phyloP scores from a whole-genome alignment of 2,888 invertebrate species.

The Cerastis leucographa region DNA sequence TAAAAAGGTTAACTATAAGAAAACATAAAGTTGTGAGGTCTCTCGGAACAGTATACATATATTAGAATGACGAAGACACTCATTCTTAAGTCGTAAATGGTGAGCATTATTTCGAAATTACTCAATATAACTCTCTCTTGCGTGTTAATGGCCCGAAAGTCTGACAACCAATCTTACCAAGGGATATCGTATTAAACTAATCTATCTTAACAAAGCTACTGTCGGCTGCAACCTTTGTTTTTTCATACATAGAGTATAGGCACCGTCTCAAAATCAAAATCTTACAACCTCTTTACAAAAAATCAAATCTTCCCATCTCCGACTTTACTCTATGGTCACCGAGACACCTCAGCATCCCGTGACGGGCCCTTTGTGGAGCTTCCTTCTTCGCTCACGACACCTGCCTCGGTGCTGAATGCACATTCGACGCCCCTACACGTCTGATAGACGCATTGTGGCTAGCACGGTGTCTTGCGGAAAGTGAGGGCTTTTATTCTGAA shows the following conservation, averaged over 20 bases:
- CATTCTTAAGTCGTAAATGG: neutral
- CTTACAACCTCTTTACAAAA: neutral
- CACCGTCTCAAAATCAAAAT: neutral
- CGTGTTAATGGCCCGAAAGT: no score
- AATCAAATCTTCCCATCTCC: neutral
- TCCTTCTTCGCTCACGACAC: slow-evolving; percentile 77
- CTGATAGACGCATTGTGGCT: slow-evolving; percentile 68
- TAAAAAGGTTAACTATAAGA: neutral
- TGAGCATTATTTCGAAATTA: neutral
- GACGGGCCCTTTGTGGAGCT: slow-evolving; percentile 80
- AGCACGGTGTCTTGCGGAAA: slow-evolving; percentile 37
- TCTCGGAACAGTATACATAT: neutral
- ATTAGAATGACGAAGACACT: no score
- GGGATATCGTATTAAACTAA: no score
- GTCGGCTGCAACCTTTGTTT: no score
- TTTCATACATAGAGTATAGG: neutral
- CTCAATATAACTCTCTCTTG: neutral
- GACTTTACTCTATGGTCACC: slow-evolving; percentile 63
- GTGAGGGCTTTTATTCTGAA: slow-evolving; percentile 43
- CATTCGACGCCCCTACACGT: slow-evolving; percentile 75
- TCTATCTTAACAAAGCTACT: no score
- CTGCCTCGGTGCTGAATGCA: slow-evolving; percentile 77
- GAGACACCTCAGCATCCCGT: slow-evolving; percentile 77
- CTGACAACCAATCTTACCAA: no score
- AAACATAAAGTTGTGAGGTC: neutral